Percentiles rank a stretch among this genome's conserved stretches.
Conservation (phyloP, 2,888 invertebrate species). For the Oligia strigilis region DNA sequence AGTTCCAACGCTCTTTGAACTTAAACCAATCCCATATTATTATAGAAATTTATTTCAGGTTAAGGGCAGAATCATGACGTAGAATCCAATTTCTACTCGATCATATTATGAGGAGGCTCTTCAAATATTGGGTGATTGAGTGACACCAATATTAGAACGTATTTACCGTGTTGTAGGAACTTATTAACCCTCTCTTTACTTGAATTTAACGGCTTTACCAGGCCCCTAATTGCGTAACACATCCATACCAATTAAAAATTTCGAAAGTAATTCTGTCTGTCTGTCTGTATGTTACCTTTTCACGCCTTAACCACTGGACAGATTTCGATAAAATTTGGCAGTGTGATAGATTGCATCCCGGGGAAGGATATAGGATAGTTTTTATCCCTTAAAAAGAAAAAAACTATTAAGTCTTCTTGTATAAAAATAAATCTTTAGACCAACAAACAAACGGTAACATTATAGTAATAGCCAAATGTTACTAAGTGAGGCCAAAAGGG, state of each 20-base stretch:
- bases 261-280: too few relatives aligned
- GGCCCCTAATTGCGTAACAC: too few relatives aligned
- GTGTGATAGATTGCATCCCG: too few relatives aligned
- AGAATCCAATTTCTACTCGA: slow-evolving; percentile 39
- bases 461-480: slow-evolving; percentile 8
- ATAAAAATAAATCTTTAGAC: too few relatives aligned
- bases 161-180: neutral
- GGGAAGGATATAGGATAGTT: too few relatives aligned
- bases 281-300: too few relatives aligned
- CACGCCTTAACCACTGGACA: too few relatives aligned
- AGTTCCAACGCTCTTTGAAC: neutral
- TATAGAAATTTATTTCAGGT: slow-evolving; percentile 18
- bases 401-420: too few relatives aligned
- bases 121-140: slow-evolving; percentile 26
- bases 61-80: slow-evolving; percentile 13
- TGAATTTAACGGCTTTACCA: neutral
- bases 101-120: slow-evolving; percentile 23
- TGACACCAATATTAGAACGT: slow-evolving; percentile 13
- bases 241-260: too few relatives aligned
- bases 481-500: neutral
- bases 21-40: slow-evolving; percentile 24
- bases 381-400: too few relatives aligned
- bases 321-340: too few relatives aligned
- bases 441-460: neutral
- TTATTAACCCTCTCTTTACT: neutral